Conservation (phyloP, 2,113 vertebrate genomes). For the Leucopsar rothschildi region DNA sequence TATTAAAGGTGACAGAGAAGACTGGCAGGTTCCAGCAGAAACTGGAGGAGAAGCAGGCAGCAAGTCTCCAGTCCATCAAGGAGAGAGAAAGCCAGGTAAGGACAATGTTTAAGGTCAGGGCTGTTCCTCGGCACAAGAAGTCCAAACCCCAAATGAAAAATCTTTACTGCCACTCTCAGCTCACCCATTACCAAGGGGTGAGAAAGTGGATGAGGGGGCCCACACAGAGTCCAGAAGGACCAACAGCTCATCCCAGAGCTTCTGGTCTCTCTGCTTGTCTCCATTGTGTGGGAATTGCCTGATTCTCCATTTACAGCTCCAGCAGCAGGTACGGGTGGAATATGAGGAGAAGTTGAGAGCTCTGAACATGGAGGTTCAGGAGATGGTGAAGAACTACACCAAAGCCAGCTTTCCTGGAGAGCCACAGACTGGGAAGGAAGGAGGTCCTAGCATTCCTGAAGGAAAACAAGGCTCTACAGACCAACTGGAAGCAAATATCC, state of each 20-base stretch:
- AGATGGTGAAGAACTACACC: conserved; percentile 74
- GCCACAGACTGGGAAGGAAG: conserved; percentile 30
- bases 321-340: conserved; percentile 76
- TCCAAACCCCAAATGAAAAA: not conserved
- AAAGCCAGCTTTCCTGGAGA: conserved; percentile 69
- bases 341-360: conserved; percentile 75
- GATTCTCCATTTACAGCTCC: conserved; percentile 74
- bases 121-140: too few relatives aligned
- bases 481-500: not conserved
- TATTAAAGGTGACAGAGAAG: conserved; percentile 75
- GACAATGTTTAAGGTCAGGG: not conserved
- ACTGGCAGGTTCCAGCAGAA: conserved; percentile 74
- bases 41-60: conserved; percentile 86
- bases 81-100: conserved; percentile 83
- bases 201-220: not conserved
- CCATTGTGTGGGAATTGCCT: not conserved
- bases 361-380: conserved; percentile 75
- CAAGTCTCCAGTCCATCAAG: conserved; percentile 83
- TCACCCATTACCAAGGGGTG: not conserved
- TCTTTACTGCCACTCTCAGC: not conserved
- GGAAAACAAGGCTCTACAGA: not conserved
- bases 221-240: too few relatives aligned
- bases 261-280: not conserved
- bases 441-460: not conserved
- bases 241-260: not conserved